Conservation (phyloP, 2,888 invertebrate genomes). For the Gastrophysa polygoni region DNA sequence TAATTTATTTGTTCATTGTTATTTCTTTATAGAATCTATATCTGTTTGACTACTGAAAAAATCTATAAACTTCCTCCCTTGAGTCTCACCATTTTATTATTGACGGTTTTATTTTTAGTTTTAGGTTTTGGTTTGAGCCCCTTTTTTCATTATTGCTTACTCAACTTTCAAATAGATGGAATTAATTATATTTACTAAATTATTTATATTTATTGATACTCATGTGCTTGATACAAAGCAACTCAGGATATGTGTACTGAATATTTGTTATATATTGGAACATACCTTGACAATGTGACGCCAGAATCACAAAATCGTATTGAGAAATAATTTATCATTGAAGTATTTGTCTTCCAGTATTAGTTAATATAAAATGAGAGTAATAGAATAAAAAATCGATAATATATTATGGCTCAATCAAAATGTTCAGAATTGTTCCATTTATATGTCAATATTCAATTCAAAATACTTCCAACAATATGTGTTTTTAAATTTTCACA, state of each 20-base stretch:
- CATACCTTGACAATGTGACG: too few species aligned
- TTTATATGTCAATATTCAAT: too few species aligned
- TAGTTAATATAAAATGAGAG: background rate
- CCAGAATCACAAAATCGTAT: too few species aligned
- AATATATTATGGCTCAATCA: too few species aligned
- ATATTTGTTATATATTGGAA: too few species aligned
- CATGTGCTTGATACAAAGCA: too few species aligned
- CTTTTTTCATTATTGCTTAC: background rate
- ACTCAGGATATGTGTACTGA: too few species aligned
- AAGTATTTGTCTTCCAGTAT: background rate
- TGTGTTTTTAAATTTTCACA: too few species aligned
- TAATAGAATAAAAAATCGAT: too few species aligned
- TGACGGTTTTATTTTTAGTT: constrained; percentile 28
- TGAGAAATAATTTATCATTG: too few species aligned
- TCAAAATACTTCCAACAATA: constrained; percentile 10
- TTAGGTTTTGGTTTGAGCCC: constrained; percentile 17
- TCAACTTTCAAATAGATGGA: background rate
- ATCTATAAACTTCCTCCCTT: constrained; percentile 18
- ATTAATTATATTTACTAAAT: background rate
- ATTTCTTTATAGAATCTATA: constrained; percentile 40
- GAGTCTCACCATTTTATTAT: constrained; percentile 18
- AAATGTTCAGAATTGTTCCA: too few species aligned
- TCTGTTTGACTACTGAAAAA: constrained; percentile 34
- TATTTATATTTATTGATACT: too few species aligned
- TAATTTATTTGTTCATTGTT: constrained; percentile 39